phyloP scores from a whole-genome alignment of 1,140 invertebrate genomes.

The Agrilus planipennis region DNA sequence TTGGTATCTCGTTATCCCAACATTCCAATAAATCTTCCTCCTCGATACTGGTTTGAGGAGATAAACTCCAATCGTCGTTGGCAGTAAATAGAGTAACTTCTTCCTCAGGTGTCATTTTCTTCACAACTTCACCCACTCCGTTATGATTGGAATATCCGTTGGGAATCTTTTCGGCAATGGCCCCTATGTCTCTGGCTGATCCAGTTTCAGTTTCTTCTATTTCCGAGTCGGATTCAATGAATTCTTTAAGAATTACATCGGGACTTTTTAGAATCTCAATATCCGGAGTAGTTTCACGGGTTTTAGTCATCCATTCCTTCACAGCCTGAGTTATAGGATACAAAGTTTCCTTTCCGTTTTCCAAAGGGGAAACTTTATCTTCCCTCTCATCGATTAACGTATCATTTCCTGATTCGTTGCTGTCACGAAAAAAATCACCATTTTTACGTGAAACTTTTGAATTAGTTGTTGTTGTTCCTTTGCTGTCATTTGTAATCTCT shows the following conservation, averaged over 20 bases:
- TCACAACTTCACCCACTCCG: neutral
- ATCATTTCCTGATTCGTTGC: too few relatives aligned
- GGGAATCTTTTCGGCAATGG: neutral
- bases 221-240: constrained; percentile 9
- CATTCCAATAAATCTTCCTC: constrained; percentile 20
- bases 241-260: constrained; percentile 22
- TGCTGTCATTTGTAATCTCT: neutral
- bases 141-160: neutral
- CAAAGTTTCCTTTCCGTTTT: neutral
- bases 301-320: constrained; percentile 31
- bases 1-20: constrained; percentile 16
- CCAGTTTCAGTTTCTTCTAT: neutral
- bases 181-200: neutral
- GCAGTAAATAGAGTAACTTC: neutral
- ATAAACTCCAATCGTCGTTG: constrained; percentile 14
- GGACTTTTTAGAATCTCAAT: constrained; percentile 31
- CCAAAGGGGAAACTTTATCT: neutral
- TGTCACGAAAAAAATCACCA: too few relatives aligned
- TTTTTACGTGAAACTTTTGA: too few relatives aligned
- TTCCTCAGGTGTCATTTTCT: neutral
- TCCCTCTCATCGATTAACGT: neutral
- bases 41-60: constrained; percentile 12
- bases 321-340: constrained; percentile 31
- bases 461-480: neutral
- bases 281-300: constrained; percentile 29